A percentile compares a stretch with the other conserved stretches of the same genome.
Conservation (phyloP, 2,113 vertebrate genomes). For the Camelus dromedarius region DNA sequence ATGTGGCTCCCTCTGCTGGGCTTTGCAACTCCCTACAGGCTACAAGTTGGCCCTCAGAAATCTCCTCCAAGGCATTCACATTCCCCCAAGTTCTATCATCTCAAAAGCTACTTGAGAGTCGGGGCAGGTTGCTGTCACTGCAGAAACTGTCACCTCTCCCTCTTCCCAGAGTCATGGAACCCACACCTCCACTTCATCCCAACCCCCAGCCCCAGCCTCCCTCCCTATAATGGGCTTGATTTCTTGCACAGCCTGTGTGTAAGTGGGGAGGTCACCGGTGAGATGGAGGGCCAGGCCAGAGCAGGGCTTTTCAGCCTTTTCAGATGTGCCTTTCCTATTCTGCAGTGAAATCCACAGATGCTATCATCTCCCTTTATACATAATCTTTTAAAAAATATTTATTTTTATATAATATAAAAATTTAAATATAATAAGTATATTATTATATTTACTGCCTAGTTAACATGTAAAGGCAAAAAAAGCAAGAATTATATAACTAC, state of each 20-base stretch:
- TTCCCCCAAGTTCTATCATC: background rate
- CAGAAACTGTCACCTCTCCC: background rate
- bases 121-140: background rate
- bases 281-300: background rate
- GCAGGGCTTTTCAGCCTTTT: background rate
- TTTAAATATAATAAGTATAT: no score
- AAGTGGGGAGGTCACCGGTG: fast-evolving
- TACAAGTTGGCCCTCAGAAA: background rate
- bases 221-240: background rate
- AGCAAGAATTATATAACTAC: background rate
- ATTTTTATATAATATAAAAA: no score
- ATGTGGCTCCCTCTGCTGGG: background rate
- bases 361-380: background rate
- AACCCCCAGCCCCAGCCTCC: background rate
- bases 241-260: background rate
- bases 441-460: background rate
- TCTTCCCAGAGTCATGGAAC: background rate
- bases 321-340: background rate
- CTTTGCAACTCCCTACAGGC: background rate
- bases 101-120: background rate
- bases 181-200: background rate
- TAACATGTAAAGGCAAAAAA: background rate
- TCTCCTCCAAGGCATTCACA: background rate
- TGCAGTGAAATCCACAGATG: background rate
- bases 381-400: background rate